Percentiles rank a stretch among this genome's conserved stretches.
These are phyloP conservation scores for Drosophila littoralis DNA, from an alignment of 1,140 invertebrate genomes.

Conservation along the genomic window DNA sequence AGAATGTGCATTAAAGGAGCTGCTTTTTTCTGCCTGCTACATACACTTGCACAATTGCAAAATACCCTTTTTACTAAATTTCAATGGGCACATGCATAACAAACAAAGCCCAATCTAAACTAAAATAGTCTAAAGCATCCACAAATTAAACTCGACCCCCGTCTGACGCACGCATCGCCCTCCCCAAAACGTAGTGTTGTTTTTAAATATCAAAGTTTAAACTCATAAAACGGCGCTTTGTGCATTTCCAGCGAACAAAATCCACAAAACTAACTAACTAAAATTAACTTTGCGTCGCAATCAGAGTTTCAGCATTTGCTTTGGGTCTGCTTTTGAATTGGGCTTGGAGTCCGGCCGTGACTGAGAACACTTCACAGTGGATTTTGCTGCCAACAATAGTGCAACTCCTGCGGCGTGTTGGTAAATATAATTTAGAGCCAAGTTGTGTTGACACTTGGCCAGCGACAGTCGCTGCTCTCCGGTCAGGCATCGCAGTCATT, in stretches of 20 bases:
- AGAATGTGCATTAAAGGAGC: too few relatives aligned
- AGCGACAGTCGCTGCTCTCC: background rate
- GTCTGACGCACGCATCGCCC: background rate
- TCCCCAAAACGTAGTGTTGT: background rate
- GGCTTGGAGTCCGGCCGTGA: background rate
- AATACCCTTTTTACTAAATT: background rate
- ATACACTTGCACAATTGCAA: too few relatives aligned
- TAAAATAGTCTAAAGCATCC: constrained; percentile 12
- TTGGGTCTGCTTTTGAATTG: background rate
- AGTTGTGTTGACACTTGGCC: constrained; percentile 31
- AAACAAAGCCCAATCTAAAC: constrained; percentile 47
- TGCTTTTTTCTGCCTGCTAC: background rate
- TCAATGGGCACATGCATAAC: constrained; percentile 13
- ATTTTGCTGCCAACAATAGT: background rate
- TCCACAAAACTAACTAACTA: background rate
- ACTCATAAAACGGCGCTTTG: constrained; percentile 54
- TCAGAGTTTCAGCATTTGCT: background rate
- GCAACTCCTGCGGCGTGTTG: constrained; percentile 56
- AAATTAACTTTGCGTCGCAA: background rate
- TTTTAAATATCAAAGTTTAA: constrained; percentile 77
- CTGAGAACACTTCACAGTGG: background rate
- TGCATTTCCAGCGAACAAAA: constrained; percentile 1
- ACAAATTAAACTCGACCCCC: constrained; percentile 21
- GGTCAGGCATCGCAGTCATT: background rate
- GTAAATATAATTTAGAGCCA: constrained; percentile 58